Conservation (phyloP, 2,797 vertebrate genomes). For the Merluccius polli region DNA sequence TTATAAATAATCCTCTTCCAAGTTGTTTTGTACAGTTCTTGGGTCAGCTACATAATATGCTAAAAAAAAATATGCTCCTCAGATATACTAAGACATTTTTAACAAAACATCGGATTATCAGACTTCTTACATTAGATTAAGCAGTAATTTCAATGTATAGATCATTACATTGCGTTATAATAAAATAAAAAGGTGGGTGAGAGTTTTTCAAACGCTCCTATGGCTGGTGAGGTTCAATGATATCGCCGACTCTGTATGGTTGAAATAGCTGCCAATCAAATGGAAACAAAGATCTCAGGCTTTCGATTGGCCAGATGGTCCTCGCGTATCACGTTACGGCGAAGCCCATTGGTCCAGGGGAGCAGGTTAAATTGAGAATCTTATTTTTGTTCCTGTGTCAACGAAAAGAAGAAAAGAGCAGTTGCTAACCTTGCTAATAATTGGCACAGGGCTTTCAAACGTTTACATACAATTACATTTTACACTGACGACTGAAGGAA, state of each 20-base stretch:
- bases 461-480: slow-evolving; percentile 15
- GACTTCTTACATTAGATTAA: not conserved
- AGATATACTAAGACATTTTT: not conserved
- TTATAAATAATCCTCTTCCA: not conserved
- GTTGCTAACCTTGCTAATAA: slow-evolving; percentile 44
- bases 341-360: slow-evolving; percentile 58
- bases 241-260: slow-evolving; percentile 36
- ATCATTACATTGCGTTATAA: not conserved
- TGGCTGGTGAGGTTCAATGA: slow-evolving; percentile 38
- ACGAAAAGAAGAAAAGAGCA: slow-evolving; percentile 65
- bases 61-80: too few relatives aligned
- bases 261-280: slow-evolving; percentile 15
- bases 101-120: not conserved
- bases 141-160: not conserved
- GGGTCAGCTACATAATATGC: too few relatives aligned
- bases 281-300: not conserved
- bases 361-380: slow-evolving; percentile 57
- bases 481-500: slow-evolving; percentile 25
- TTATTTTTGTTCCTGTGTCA: slow-evolving; percentile 85
- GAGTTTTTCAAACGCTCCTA: slow-evolving; percentile 77
- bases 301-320: slow-evolving; percentile 50
- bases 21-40: not conserved
- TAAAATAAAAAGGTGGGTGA: slow-evolving; percentile 27
- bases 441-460: slow-evolving; percentile 18
- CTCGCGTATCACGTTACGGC: slow-evolving; percentile 20